Evolutionary conservation across 2,113 vertebrate genomes (phyloP), one percentile per base, ranked within the genome.

Genomic region (Proteles cristata): DNA sequence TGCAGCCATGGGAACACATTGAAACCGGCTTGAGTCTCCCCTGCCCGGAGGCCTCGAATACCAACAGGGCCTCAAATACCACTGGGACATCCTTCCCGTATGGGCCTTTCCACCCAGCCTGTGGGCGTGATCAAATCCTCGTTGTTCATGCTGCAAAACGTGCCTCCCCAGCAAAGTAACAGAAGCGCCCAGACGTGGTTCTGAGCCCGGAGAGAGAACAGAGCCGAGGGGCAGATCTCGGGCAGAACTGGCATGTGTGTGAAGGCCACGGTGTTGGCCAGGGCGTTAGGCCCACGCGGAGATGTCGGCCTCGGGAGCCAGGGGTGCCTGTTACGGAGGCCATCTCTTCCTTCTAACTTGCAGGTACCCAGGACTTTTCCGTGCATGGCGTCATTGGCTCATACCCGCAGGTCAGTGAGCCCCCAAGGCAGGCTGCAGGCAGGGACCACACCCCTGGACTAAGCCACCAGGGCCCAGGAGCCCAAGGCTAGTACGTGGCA

Each of bases 211-310:
- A 39, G 21, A 26, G 35, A 58, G 53, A 4, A 2, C 11, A 45
- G 89, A 14, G 39, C 12, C 12, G 10, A 10, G 25, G 65, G 66
- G 11, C 21, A 0, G n/a, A 45, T 45, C 65, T 4, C 2, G 39
- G 39, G 39, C 39, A 25, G 48, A 58, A 12, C 15, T 5, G 19
- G 21, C 19, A 48, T 1, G 45, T 48, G 5, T 25, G 11, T 21
- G n/a, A 45, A 55, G 5, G 12, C 1, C 0, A 16, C 35, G 33
- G 15, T 0, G 11, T 35, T 11, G 7, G 15, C 16, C 35, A 50
- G 5, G 10, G 15, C 10, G 33, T n/a, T 48, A 61, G 69, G 35
- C 26, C 55, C 16, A 31, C 3, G 5, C 1, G 17, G 5, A 39
- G 16, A 21, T 6, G 25, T 35, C 2, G 43, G 23, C 43, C 17